Evolutionary conservation across 2,888 invertebrate species (phyloP).

Genomic region (Nezara viridula): DNA sequence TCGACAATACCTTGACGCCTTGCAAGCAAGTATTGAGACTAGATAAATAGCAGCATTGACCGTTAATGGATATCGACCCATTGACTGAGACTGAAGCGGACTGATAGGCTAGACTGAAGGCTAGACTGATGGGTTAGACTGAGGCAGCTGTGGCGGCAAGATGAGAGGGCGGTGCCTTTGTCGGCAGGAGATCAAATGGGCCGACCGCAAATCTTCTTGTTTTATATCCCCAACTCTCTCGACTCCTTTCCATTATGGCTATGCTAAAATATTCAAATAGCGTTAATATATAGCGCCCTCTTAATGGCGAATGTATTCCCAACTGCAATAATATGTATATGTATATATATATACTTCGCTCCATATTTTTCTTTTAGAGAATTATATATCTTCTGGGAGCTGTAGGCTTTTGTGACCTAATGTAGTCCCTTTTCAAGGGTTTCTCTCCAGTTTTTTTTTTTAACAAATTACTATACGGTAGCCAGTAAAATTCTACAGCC

Average conservation of each 20-base stretch:
- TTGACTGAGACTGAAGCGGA: not conserved
- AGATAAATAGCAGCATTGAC: too few species aligned
- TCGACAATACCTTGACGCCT: too few species aligned
- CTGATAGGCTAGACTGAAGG: not conserved
- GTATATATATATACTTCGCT: not conserved
- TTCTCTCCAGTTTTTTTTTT: not conserved
- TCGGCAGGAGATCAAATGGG: slow-evolving; percentile 27
- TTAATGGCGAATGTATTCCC: not conserved
- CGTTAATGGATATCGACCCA: too few species aligned
- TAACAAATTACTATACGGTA: not conserved
- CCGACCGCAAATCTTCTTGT: slow-evolving; percentile 6
- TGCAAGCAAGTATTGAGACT: too few species aligned
- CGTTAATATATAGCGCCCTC: not conserved
- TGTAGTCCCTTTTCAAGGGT: not conserved
- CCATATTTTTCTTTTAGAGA: not conserved
- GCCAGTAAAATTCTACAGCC: not conserved
- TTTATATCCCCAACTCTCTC: slow-evolving; percentile 27
- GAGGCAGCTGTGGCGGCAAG: not conserved
- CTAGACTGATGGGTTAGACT: not conserved
- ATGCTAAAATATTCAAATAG: slow-evolving; percentile 37
- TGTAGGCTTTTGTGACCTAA: not conserved
- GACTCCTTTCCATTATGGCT: not conserved
- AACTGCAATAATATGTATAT: not conserved
- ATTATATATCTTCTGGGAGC: not conserved
- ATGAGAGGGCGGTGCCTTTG: not conserved